phyloP scores from a whole-genome alignment of 1,140 invertebrate species.

The Penaeus indicus region DNA sequence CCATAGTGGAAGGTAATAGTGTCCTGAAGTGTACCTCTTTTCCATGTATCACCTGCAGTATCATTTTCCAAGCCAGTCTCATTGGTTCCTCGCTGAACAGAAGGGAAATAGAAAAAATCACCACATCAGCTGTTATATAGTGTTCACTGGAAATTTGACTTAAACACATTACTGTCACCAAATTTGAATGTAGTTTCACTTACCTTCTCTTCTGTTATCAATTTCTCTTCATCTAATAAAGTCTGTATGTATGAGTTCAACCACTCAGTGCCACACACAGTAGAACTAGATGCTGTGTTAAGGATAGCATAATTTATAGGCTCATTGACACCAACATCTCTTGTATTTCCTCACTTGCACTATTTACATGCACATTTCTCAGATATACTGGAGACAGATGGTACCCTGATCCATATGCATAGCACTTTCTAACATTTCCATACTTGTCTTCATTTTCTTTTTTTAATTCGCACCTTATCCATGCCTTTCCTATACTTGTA shows the following conservation, averaged over 20 bases:
- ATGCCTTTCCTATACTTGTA: neutral
- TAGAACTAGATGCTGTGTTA: no score
- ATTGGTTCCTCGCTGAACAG: neutral
- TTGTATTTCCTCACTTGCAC: no score
- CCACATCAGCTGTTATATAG: neutral
- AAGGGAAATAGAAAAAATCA: neutral
- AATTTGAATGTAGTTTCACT: slow-evolving; percentile 1
- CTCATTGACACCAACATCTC: no score
- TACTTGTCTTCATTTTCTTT: neutral
- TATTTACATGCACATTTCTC: no score
- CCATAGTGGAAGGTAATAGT: neutral
- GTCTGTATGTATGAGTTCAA: neutral
- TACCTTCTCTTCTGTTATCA: neutral
- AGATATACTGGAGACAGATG: no score
- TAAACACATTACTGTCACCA: slow-evolving; percentile 7
- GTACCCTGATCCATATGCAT: no score
- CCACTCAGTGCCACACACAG: neutral
- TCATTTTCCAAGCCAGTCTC: neutral
- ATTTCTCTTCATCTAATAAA: neutral
- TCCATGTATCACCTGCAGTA: neutral
- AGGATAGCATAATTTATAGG: no score
- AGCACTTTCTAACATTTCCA: no score
- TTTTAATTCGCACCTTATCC: neutral
- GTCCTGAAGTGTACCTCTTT: neutral
- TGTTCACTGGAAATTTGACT: slow-evolving; percentile 1